These are phyloP conservation scores for Rhopalosiphum maidis DNA, from an alignment of 1,140 invertebrate species.

Conservation along the genomic window DNA sequence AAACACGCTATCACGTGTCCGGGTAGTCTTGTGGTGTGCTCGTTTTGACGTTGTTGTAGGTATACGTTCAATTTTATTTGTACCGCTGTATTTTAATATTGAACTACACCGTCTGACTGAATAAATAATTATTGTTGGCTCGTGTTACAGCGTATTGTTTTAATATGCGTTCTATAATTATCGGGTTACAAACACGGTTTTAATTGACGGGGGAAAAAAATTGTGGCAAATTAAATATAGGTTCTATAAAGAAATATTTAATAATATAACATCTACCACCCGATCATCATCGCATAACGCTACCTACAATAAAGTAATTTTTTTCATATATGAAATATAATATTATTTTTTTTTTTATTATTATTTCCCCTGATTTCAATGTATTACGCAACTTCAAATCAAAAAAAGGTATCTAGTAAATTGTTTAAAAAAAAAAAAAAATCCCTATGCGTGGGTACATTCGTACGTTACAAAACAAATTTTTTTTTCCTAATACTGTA, in stretches of 20 bases:
- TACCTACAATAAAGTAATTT: neutral
- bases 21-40: neutral
- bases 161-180: constrained; percentile 22
- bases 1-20: neutral
- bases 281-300: neutral
- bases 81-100: neutral
- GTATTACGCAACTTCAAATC: neutral
- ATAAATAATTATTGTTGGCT: constrained; percentile 30
- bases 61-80: neutral
- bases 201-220: constrained; percentile 16
- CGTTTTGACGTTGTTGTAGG: neutral
- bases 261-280: neutral
- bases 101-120: neutral
- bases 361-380: neutral
- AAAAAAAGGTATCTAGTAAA: neutral
- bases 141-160: neutral
- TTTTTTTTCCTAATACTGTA: neutral
- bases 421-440: neutral
- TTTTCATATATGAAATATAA: neutral
- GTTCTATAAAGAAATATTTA: neutral
- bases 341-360: neutral
- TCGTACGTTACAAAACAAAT: neutral
- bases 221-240: neutral
- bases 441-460: too few relatives aligned
- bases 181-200: constrained; percentile 17